A percentile compares a stretch with the other conserved stretches of the same genome.
Evolutionary conservation across 2,113 vertebrate species (phyloP).

Genomic region (Argyrosomus japonicus): DNA sequence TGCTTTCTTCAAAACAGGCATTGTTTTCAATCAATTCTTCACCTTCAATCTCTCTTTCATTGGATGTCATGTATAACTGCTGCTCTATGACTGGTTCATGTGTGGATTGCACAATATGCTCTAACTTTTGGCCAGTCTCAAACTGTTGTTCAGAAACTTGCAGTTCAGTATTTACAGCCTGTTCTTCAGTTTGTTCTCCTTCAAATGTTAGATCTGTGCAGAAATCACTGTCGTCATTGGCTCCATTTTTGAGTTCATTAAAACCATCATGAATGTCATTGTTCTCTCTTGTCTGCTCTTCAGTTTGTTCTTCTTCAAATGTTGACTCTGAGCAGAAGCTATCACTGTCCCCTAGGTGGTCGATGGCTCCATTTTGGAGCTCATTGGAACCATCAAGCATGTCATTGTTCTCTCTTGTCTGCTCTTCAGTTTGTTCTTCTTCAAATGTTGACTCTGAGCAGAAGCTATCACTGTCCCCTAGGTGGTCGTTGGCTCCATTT

Average conservation of each 20-base stretch:
- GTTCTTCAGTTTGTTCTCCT: conserved; percentile 24
- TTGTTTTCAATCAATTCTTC: background rate
- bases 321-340: conserved; percentile 62
- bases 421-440: conserved; percentile 22
- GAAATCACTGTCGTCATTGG: conserved; percentile 44
- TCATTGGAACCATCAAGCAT: conserved; percentile 28
- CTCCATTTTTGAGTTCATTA: conserved; percentile 30
- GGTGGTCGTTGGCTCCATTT: conserved; percentile 3
- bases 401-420: conserved; percentile 1
- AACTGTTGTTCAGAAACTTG: conserved; percentile 7
- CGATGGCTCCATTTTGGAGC: conserved; percentile 11
- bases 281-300: conserved; percentile 16
- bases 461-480: conserved; percentile 52
- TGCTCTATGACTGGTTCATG: conserved; percentile 3
- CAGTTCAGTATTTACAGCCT: background rate
- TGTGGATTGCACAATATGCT: background rate
- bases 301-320: conserved; percentile 35
- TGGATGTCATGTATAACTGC: background rate
- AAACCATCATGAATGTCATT: conserved; percentile 20
- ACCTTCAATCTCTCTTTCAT: conserved; percentile 1
- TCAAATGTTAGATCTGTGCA: conserved; percentile 53
- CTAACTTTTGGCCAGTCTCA: background rate
- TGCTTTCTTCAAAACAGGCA: background rate
- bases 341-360: conserved; percentile 9
- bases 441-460: conserved; percentile 53